These are phyloP conservation scores for Oscheius sp. DNA, from an alignment of 2,888 invertebrate genomes.

Conservation along the genomic window DNA sequence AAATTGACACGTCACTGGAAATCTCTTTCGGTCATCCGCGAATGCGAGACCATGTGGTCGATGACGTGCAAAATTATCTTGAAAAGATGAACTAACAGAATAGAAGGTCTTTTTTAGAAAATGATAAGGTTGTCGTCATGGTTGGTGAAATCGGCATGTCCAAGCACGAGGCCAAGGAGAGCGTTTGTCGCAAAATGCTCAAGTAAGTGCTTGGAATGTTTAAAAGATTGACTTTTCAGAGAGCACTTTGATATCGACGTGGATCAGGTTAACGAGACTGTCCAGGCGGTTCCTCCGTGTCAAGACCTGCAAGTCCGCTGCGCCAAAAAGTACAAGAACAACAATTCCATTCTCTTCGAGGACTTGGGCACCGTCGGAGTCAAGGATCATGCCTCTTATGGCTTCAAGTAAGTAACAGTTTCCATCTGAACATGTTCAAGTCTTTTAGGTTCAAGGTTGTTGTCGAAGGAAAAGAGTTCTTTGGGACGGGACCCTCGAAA, in stretches of 20 bases:
- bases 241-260: slow-evolving; percentile 20
- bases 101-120: slow-evolving; percentile 25
- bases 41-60: slow-evolving; percentile 37
- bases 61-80: not conserved
- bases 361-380: slow-evolving; percentile 30
- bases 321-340: slow-evolving; percentile 24
- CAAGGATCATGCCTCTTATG: slow-evolving; percentile 5
- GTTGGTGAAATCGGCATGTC: slow-evolving; percentile 31
- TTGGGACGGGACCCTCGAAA: slow-evolving; percentile 51
- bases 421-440: no score
- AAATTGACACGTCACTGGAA: slow-evolving; percentile 21
- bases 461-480: slow-evolving; percentile 32
- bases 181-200: slow-evolving; percentile 43
- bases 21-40: slow-evolving; percentile 29
- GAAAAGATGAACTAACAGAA: not conserved
- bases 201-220: slow-evolving; percentile 15
- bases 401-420: slow-evolving; percentile 12
- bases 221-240: slow-evolving; percentile 1
- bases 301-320: slow-evolving; percentile 17
- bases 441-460: slow-evolving; percentile 23
- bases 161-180: slow-evolving; percentile 45
- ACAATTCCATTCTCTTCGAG: slow-evolving; percentile 17
- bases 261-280: not conserved
- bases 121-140: slow-evolving; percentile 19
- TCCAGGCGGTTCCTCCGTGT: slow-evolving; percentile 13